Evolutionary conservation across 2,797 vertebrate genomes (phyloP).

Genomic region (Lacerta bilineata): DNA sequence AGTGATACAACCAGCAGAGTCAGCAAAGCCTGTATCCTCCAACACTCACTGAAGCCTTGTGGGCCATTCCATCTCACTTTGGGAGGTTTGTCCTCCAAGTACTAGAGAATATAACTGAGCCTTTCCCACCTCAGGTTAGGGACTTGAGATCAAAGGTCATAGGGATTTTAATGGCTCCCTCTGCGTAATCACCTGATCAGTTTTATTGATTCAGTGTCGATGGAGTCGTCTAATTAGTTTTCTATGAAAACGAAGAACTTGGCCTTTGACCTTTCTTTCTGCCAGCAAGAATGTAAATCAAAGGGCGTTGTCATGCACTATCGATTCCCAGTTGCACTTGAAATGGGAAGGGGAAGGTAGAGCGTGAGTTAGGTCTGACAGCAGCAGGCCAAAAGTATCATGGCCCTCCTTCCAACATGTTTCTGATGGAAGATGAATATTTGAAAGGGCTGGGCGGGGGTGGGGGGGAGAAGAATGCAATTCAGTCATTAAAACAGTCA

Average conservation of each 20-base stretch:
- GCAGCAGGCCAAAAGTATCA: background rate
- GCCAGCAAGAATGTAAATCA: slow-evolving; percentile 71
- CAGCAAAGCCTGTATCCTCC: background rate
- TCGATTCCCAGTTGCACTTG: slow-evolving; percentile 61
- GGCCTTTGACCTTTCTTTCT: slow-evolving; percentile 76
- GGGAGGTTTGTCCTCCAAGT: background rate
- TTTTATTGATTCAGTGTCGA: slow-evolving; percentile 71
- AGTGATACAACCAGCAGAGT: background rate
- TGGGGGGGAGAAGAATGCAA: background rate
- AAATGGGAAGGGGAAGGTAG: slow-evolving; percentile 43
- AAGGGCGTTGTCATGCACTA: slow-evolving; percentile 52
- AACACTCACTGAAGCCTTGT: background rate
- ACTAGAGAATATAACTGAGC: slow-evolving; percentile 17
- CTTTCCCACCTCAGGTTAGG: slow-evolving; percentile 42
- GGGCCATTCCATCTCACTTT: slow-evolving; percentile 19
- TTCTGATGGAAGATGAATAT: slow-evolving; percentile 8
- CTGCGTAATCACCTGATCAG: slow-evolving; percentile 62
- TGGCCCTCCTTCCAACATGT: background rate
- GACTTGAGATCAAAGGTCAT: slow-evolving; percentile 63
- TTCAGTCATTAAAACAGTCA: background rate
- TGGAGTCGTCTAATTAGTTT: slow-evolving; percentile 74
- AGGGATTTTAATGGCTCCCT: slow-evolving; percentile 57
- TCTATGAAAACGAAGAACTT: slow-evolving; percentile 78
- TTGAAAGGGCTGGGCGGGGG: background rate
- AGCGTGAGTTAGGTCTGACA: slow-evolving; percentile 27